phyloP scores from a whole-genome alignment of 2,113 vertebrate genomes.

The Spermophilus dauricus region DNA sequence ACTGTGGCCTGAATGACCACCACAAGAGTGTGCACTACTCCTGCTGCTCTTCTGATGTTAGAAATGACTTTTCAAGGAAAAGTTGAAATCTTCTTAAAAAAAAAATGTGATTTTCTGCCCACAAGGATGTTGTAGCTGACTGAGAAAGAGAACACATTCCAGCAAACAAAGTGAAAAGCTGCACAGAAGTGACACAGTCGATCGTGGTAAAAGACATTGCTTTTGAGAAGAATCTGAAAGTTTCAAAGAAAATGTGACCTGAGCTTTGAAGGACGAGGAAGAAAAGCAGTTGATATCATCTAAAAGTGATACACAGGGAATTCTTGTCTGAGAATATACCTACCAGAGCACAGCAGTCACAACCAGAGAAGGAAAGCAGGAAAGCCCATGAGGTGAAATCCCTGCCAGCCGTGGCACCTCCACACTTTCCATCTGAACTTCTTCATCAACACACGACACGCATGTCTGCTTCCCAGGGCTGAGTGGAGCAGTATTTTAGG shows the following conservation, averaged over 20 bases:
- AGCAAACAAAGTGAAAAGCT: not conserved
- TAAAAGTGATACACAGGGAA: not conserved
- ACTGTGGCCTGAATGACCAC: too few relatives aligned
- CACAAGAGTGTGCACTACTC: too few relatives aligned
- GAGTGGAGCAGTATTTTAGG: not conserved
- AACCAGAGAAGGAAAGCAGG: not conserved
- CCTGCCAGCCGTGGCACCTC: rapidly evolving
- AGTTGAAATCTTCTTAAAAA: not conserved
- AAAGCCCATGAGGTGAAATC: not conserved
- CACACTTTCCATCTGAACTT: not conserved
- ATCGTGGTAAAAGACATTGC: rapidly evolving
- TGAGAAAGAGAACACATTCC: not conserved
- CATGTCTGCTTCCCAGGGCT: not conserved
- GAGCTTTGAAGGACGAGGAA: not conserved
- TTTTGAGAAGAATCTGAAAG: not conserved
- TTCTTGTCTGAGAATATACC: not conserved
- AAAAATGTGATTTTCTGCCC: not conserved
- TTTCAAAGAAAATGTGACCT: not conserved
- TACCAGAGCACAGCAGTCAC: not conserved
- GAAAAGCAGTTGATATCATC: not conserved
- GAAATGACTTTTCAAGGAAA: not conserved
- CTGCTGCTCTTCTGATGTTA: not conserved
- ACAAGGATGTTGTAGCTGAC: not conserved
- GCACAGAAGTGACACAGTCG: not conserved
- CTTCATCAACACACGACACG: not conserved